phyloP scores from a whole-genome alignment of 2,888 invertebrate species.

The Pollenia labialis region DNA sequence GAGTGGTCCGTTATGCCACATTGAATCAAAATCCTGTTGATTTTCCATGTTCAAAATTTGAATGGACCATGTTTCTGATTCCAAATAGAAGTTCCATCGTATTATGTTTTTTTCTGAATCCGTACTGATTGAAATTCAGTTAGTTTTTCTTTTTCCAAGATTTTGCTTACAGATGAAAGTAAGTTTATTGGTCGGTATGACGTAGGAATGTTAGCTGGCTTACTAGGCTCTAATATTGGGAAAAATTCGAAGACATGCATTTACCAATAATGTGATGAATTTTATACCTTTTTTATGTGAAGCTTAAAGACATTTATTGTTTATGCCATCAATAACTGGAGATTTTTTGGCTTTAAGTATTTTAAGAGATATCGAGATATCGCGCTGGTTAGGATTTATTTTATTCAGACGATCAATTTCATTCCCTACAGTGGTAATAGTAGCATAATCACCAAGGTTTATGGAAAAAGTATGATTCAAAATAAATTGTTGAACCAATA shows the following conservation, averaged over 20 bases:
- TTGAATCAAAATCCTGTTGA: too few relatives aligned
- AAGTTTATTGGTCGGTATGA: too few relatives aligned
- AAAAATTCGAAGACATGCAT: neutral
- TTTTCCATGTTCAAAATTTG: constrained; percentile 1
- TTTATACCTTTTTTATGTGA: neutral
- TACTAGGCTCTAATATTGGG: neutral
- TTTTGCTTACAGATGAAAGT: too few relatives aligned
- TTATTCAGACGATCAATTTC: neutral
- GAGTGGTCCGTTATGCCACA: neutral
- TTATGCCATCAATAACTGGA: too few relatives aligned
- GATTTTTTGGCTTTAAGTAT: neutral
- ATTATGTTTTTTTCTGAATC: too few relatives aligned
- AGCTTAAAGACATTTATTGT: too few relatives aligned
- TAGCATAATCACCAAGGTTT: too few relatives aligned
- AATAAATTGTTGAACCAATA: neutral
- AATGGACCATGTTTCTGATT: neutral
- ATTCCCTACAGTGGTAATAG: neutral
- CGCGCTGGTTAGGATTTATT: constrained; percentile 2
- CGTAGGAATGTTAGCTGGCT: too few relatives aligned
- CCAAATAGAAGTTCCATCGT: too few relatives aligned
- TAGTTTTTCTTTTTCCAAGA: neutral
- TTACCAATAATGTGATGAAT: constrained; percentile 8
- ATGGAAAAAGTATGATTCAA: constrained; percentile 1
- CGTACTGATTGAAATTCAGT: too few relatives aligned
- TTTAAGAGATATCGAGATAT: constrained; percentile 9